phyloP scores from a whole-genome alignment of 2,888 invertebrate genomes.

The Chloromyia formosa region DNA sequence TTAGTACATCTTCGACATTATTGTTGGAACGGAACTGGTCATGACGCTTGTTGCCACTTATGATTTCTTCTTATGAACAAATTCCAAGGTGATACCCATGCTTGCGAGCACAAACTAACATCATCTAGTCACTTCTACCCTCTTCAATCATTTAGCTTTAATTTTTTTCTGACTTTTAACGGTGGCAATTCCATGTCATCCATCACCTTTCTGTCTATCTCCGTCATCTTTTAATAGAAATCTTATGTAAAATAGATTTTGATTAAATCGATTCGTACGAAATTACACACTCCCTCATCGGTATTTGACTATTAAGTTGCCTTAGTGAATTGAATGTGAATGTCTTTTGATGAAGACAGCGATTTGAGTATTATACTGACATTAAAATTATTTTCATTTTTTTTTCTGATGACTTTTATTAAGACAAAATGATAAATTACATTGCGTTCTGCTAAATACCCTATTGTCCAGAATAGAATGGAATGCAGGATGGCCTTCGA shows the following conservation, averaged over 20 bases:
- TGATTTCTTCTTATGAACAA: constrained; percentile 15
- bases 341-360: no score
- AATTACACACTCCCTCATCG: background rate
- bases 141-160: background rate
- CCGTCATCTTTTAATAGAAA: background rate
- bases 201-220: background rate
- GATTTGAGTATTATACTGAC: no score
- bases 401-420: background rate
- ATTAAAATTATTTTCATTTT: no score
- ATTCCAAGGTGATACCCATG: constrained; percentile 4
- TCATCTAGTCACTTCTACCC: no score
- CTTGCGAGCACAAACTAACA: no score
- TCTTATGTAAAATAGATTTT: constrained; percentile 15
- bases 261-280: constrained; percentile 1
- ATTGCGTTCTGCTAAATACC: background rate
- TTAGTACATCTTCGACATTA: constrained; percentile 22
- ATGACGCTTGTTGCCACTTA: constrained; percentile 8
- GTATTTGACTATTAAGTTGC: background rate
- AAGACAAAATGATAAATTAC: constrained; percentile 33
- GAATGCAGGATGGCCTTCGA: constrained; percentile 45
- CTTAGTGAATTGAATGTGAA: background rate
- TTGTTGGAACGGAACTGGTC: constrained; percentile 13
- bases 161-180: background rate
- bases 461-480: constrained; percentile 37
- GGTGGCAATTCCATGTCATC: background rate